A percentile compares a stretch with the other conserved stretches of the same genome.
Conservation (phyloP, 2,797 vertebrate genomes). For the Rhodeus uyekii region DNA sequence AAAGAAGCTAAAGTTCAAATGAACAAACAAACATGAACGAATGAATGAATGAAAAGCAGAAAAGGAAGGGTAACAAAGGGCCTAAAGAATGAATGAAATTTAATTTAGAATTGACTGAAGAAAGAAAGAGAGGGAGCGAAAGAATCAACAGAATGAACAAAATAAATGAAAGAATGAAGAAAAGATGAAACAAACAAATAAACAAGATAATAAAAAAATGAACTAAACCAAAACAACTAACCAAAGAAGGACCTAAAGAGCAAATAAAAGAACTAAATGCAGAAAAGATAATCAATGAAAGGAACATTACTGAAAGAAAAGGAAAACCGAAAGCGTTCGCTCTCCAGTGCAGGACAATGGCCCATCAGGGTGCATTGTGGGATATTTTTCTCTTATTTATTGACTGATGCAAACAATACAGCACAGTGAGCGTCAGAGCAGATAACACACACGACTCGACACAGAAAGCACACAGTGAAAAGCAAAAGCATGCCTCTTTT, state of each 20-base stretch:
- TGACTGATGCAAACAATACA: slow-evolving; percentile 75
- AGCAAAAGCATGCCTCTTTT: slow-evolving; percentile 94
- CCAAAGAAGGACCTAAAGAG: neutral
- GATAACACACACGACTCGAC: slow-evolving; percentile 37
- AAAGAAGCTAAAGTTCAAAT: neutral
- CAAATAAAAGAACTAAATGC: neutral
- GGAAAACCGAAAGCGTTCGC: slow-evolving; percentile 50
- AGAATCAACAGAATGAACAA: neutral
- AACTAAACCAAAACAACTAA: neutral
- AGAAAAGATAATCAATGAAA: too few species aligned
- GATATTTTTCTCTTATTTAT: slow-evolving; percentile 61
- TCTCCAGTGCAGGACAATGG: slow-evolving; percentile 68
- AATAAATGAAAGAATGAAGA: neutral
- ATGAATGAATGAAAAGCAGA: slow-evolving; percentile 63
- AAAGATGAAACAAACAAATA: neutral
- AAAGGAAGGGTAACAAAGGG: slow-evolving; percentile 32
- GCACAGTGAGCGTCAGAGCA: slow-evolving; percentile 55
- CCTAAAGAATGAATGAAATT: neutral
- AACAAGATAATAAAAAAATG: neutral
- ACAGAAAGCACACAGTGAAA: slow-evolving; percentile 64
- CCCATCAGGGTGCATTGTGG: slow-evolving; percentile 68
- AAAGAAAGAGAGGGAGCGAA: too few species aligned
- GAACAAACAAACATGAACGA: neutral
- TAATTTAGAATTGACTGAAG: neutral
- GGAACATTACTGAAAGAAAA: neutral